Evolutionary conservation across 2,797 vertebrate species (phyloP).

Genomic region (Scolopax bukidnonensis): DNA sequence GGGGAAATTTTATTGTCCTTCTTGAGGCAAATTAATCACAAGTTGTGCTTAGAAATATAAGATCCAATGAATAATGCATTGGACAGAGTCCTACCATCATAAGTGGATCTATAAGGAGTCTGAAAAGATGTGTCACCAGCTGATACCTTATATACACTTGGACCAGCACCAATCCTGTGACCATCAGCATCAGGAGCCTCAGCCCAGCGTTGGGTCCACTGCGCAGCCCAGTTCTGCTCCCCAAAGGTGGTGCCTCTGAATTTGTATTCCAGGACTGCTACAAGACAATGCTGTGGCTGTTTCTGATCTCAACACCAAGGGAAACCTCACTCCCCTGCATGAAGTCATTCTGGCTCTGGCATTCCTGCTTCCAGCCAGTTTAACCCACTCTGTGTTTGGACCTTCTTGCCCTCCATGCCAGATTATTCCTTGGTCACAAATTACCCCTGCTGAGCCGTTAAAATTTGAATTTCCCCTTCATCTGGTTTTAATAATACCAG

Average conservation of each 20-base stretch:
- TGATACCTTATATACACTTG: not conserved
- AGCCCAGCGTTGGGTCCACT: accelerated
- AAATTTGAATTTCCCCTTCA: not conserved
- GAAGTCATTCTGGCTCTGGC: not conserved
- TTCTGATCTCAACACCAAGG: not conserved
- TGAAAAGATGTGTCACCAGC: not conserved
- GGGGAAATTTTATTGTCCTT: not conserved
- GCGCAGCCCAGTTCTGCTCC: not conserved
- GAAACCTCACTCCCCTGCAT: not conserved
- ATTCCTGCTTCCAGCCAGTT: not conserved
- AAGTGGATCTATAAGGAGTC: not conserved
- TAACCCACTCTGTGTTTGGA: not conserved
- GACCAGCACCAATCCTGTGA: not conserved
- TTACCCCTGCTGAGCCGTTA: not conserved
- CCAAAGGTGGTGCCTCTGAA: not conserved
- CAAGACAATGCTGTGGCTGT: not conserved
- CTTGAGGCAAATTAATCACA: not conserved
- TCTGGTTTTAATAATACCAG: not conserved
- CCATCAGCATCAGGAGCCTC: not conserved
- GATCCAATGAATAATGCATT: not conserved
- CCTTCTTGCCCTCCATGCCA: not conserved
- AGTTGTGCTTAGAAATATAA: not conserved
- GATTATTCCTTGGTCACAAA: not conserved
- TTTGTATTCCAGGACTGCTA: not conserved
- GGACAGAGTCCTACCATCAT: not conserved